Conservation (phyloP, 2,113 vertebrate species). For the Anolis sagrei region DNA sequence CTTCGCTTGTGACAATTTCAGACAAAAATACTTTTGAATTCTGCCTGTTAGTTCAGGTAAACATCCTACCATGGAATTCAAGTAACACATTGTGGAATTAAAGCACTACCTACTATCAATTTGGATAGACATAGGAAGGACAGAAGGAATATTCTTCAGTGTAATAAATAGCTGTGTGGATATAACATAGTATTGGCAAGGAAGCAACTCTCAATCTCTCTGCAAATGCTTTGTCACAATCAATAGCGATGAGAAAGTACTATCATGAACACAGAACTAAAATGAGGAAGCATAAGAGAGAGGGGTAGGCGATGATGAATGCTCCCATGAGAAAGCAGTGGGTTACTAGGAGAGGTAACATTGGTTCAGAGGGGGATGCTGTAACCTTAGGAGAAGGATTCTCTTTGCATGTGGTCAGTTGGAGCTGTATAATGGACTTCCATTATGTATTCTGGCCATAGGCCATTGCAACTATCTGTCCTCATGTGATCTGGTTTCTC, state of each 20-base stretch:
- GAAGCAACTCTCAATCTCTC: not conserved
- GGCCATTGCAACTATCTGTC: not conserved
- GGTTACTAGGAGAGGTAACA: not conserved
- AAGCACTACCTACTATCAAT: not conserved
- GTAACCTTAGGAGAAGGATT: not conserved
- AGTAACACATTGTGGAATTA: not conserved
- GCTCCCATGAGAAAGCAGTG: not conserved
- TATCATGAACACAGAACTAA: not conserved
- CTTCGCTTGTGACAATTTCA: slow-evolving; percentile 7
- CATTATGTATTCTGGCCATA: not conserved
- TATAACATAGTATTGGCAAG: not conserved
- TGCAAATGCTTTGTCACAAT: slow-evolving; percentile 15
- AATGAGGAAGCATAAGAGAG: not conserved
- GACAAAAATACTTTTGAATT: not conserved
- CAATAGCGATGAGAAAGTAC: slow-evolving; percentile 6
- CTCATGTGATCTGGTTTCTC: not conserved
- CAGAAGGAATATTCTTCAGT: not conserved
- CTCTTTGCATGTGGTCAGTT: not conserved
- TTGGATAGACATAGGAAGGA: not conserved
- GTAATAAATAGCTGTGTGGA: not conserved
- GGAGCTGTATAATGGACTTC: slow-evolving; percentile 1
- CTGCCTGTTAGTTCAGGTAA: not conserved
- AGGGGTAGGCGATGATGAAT: not conserved
- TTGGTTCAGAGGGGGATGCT: not conserved
- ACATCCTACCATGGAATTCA: not conserved